phyloP scores from a whole-genome alignment of 2,888 invertebrate genomes.

The Uloborus plumipes region DNA sequence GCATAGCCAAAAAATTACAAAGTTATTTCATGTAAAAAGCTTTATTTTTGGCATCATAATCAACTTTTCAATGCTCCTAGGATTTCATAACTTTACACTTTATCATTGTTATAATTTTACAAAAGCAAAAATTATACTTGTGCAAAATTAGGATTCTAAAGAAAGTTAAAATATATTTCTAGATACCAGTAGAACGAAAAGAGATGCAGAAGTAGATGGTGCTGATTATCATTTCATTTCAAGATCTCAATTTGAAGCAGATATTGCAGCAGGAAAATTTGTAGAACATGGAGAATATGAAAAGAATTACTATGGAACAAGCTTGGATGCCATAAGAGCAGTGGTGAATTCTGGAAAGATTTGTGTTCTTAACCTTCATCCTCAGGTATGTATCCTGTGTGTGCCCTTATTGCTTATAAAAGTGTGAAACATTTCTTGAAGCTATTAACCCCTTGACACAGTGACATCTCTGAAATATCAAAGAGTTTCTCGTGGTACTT shows the following conservation, averaged over 20 bases:
- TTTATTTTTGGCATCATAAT: no score
- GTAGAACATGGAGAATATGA: conserved; percentile 99
- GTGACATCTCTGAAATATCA: no score
- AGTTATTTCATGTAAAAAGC: no score
- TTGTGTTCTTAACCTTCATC: conserved; percentile 96
- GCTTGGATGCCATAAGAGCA: conserved; percentile 91
- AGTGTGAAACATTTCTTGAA: no score
- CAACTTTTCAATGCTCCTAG: not conserved
- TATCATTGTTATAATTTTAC: not conserved
- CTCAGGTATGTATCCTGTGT: conserved; percentile 72
- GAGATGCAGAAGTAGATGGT: conserved; percentile 93
- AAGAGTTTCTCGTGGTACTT: no score
- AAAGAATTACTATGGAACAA: conserved; percentile 96
- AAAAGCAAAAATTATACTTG: not conserved
- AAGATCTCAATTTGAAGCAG: conserved; percentile 92
- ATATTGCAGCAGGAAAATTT: conserved; percentile 91
- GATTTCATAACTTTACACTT: not conserved
- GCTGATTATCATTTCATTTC: conserved; percentile 99
- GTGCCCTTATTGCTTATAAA: no score
- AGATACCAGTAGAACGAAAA: conserved; percentile 95
- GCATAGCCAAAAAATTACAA: no score
- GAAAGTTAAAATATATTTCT: conserved; percentile 66
- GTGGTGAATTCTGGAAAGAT: conserved; percentile 97
- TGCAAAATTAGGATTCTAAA: not conserved
- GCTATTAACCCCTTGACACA: no score